Conservation (phyloP, 2,113 vertebrate genomes). For the Delphinus delphis region DNA sequence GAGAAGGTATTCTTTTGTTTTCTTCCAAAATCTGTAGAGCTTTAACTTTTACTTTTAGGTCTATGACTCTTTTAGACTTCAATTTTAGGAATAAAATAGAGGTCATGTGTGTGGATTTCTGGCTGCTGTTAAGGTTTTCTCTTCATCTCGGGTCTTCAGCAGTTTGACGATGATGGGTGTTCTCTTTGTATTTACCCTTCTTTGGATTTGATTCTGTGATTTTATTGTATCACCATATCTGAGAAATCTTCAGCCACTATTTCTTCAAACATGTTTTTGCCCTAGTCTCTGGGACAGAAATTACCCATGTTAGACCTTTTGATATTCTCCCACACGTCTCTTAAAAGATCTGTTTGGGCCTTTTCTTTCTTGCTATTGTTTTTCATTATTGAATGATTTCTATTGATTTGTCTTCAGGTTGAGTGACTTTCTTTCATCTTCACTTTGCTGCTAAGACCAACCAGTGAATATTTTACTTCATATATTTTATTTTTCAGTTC, state of each 20-base stretch:
- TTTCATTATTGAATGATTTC: neutral
- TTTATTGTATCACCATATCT: neutral
- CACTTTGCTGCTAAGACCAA: neutral
- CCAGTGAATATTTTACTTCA: neutral
- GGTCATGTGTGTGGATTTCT: neutral
- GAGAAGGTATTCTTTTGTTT: neutral
- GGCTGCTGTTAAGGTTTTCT: neutral
- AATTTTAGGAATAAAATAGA: neutral
- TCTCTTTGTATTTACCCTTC: neutral
- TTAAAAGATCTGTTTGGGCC: neutral
- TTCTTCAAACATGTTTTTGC: neutral
- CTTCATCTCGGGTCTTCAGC: neutral
- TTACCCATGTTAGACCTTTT: neutral
- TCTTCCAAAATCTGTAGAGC: neutral
- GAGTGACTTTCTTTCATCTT: constrained; percentile 24
- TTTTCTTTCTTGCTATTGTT: neutral
- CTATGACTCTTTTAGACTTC: neutral
- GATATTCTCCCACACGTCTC: neutral
- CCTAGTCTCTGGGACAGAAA: neutral
- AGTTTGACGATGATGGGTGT: neutral
- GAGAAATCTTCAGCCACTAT: neutral
- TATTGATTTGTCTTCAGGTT: neutral
- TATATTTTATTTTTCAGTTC: neutral
- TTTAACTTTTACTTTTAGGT: neutral
- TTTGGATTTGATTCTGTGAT: neutral